Conservation (phyloP, 1,140 invertebrate species). For the Magallana gigas region DNA sequence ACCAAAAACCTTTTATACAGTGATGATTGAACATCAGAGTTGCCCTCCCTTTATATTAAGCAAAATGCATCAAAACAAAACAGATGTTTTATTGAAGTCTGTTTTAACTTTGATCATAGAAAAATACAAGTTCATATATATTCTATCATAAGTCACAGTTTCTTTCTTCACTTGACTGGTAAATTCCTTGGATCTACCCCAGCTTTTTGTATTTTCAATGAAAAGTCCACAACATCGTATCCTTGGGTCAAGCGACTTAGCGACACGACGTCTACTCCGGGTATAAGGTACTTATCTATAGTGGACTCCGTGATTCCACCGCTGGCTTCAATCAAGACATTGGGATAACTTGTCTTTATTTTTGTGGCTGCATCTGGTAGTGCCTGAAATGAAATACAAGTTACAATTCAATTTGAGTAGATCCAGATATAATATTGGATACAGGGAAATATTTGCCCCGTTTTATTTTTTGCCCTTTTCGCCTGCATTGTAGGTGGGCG, state of each 20-base stretch:
- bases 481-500: too few species aligned
- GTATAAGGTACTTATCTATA: slow-evolving; percentile 72
- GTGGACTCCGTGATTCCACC: slow-evolving; percentile 78
- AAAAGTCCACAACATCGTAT: slow-evolving; percentile 79
- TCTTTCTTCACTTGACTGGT: slow-evolving; percentile 59
- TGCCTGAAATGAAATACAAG: slow-evolving; percentile 65
- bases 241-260: slow-evolving; percentile 79
- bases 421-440: too few species aligned
- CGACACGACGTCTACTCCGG: slow-evolving; percentile 79
- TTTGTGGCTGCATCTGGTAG: slow-evolving; percentile 66
- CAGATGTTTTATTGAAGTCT: too few species aligned
- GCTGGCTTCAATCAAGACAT: slow-evolving; percentile 79
- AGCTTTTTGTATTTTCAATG: slow-evolving; percentile 78
- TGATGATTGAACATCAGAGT: too few species aligned
- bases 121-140: too few species aligned
- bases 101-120: too few species aligned
- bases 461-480: too few species aligned
- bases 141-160: too few species aligned
- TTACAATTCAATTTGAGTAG: background rate
- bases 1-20: too few species aligned
- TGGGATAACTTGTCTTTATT: slow-evolving; percentile 76
- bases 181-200: slow-evolving; percentile 74
- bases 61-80: too few species aligned
- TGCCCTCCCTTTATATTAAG: too few species aligned
- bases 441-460: too few species aligned